Evolutionary conservation across 2,888 invertebrate genomes (phyloP).

Genomic region (Plagodis pulveraria): DNA sequence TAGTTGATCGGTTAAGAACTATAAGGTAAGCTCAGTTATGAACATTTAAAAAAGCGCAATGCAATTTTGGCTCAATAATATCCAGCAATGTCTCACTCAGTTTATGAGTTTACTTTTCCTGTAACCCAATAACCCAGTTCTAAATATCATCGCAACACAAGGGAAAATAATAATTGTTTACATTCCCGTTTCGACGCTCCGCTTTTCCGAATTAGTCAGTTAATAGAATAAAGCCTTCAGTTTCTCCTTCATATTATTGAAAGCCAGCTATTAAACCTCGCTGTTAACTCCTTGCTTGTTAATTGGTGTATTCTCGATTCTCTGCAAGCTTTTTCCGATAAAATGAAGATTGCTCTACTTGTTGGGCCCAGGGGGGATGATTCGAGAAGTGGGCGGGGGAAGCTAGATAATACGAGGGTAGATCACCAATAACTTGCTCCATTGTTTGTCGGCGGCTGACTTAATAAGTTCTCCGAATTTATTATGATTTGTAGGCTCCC

Average conservation of each 20-base stretch:
- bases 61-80: too few species aligned
- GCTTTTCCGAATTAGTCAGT: constrained; percentile 27
- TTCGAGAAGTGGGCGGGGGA: constrained; percentile 46
- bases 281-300: constrained; percentile 66
- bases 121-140: constrained; percentile 11
- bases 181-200: constrained; percentile 21
- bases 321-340: constrained; percentile 76
- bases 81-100: neutral
- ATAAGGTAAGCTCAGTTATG: too few species aligned
- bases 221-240: constrained; percentile 37
- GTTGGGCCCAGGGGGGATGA: constrained; percentile 55
- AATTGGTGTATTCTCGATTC: constrained; percentile 77
- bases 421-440: constrained; percentile 79
- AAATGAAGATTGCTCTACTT: constrained; percentile 75
- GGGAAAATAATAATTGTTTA: constrained; percentile 20
- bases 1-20: too few species aligned
- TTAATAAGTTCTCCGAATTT: constrained; percentile 83
- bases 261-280: constrained; percentile 48
- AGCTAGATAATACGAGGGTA: constrained; percentile 76
- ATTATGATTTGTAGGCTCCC: constrained; percentile 81
- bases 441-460: constrained; percentile 82
- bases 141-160: constrained; percentile 11
- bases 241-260: constrained; percentile 41
- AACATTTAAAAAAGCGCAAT: too few species aligned
- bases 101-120: neutral